Base-by-base conservation (phyloP, 2,888 invertebrate species). In the Drosophila nigricruria region DNA sequence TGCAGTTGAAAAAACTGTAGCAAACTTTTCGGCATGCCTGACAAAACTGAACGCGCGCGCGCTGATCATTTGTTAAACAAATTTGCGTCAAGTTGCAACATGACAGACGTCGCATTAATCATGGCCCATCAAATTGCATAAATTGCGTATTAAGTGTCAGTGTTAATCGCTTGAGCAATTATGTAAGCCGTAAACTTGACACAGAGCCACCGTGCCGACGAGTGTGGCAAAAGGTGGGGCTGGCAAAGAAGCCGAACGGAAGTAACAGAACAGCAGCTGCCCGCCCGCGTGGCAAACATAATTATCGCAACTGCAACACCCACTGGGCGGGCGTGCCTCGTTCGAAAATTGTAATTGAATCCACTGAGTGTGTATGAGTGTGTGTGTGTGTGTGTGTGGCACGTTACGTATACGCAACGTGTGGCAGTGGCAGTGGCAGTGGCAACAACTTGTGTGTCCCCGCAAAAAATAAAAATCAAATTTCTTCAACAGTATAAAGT, bases 331-430 rank as follows among this genome's bases (percentile, higher is more conserved):
- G 23, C 36, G 1, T 16, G 36, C 25, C 53, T 4, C 45, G 65
- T 56, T 49, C 47, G 23, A 53, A 61, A 77, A 73, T 69, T 79
- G 88, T 81, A 89, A 88, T 83, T 87, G 84, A 84, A 89, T 81
- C 76, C 73, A 53, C 63, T 70, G 10, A 30, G 6, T 30, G 30
- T n/a, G 62, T 57, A 61, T 47, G 65, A 68, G 65, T 60, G 65
- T n/a, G n/a, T n/a, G n/a, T 52, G 67, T 53, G 65, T 52, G 67
- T 64, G 70, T 61, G 65, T 53, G 69, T 57, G 58, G 32, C 68
- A 59, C 66, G 66, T 78, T 78, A 76, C 86, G 83, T 80, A 84
- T 73, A 86, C 81, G 87, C 76, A 67, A 53, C 60, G 81, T 86
- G 59, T 27, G 20, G 70, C 66, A 38, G 34, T 36, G 40, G 14